Base-by-base conservation (phyloP, 2,888 invertebrate genomes). In the Caenorhabditis doughertyi region DNA sequence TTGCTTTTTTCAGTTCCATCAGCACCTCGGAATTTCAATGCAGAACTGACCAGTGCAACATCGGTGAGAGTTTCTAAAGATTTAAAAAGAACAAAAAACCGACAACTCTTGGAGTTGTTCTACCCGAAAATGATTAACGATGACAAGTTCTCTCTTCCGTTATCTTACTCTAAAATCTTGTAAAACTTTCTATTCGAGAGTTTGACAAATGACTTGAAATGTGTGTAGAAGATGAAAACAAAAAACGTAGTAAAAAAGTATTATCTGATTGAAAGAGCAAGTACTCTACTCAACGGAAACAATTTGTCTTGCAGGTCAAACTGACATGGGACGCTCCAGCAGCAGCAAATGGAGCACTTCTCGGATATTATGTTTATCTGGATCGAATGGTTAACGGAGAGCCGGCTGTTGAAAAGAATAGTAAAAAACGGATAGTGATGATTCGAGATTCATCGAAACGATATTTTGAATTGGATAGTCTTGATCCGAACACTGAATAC, bases 401-500 rank as follows among this genome's bases (percentile, higher is more conserved):
- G 29, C 80, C 84, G 23, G 84, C 58, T 3, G 44, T 70, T 0
- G 84, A 84, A 29, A 81, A 79, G 53, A 81, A 77, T 49, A 68
- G 51, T 53, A 84, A 79, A 53, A 84, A 84, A 25, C 35, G 84
- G 39, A 76, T 73, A 4, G 56, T 79, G 32, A 79, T 77, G 77
- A 73, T 84, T 29, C 68, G 68, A 13, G 84, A 84, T 56, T 44
- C 84, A 13, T 39, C 72, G 44, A 88, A 87, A 67, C 74, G 87
- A 51, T 83, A 89, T 62, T 85, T 88, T 13, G 81, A 87, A 21
- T 62, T 92, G 67, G 95, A 95, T 16, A 96, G 95, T 16, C 94
- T 99, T 55, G 96, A 97, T 92, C 97, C 99, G 3, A 97, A 98
- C 92, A 97, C 98, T 0, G 95, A 95, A 89, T 99, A 99, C 93